Base-by-base conservation (phyloP, 2,888 invertebrate species). In the Boloria euphrosyne region DNA sequence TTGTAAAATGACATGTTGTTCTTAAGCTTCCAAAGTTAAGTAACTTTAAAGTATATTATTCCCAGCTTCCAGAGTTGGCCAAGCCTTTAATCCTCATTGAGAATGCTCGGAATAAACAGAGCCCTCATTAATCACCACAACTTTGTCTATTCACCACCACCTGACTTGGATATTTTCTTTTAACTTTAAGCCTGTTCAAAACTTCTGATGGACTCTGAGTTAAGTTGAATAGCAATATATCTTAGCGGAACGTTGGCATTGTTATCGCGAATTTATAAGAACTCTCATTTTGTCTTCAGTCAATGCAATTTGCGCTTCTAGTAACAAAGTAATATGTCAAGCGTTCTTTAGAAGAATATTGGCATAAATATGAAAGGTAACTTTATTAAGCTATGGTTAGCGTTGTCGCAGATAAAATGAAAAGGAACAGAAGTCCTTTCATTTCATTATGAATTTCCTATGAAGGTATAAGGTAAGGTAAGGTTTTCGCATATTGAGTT, bases 201-300 rank as follows among this genome's bases (percentile, higher is more conserved):
- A 90, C 84, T 89, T 89, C 87, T 90, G 90, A 90, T 90, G 88
- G 90, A 90, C 89, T 90, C 85, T 78, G 86, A 89, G 89, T 90
- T 89, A 89, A 90, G 85, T 90, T 89, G 87, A 90, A 90, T 90
- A 88, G 89, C 89, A 89, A 89, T 90, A 89, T 85, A 89, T 90
- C 90, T 90, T 87, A 83, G 63, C 68, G 52, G 75, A 80, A 77
- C 49, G 17, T 49, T 59, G 61, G 71, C 70, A 63, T 64, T 78
- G 74, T 74, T 67, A 70, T 70, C 69, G 70, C 65, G 55, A 69
- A 46, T 59, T 59, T 49, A 17, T 49, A 31, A 59, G 49, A 49
- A 49, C 14, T 58, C 49, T 59, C 1, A 59, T 49, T 59, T 59
- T 49, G 4, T n/a, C 47, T 49, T 31, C 47, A 31, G 31, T 49